A percentile compares a stretch with the other conserved stretches of the same genome.
These are phyloP conservation scores for Oasisia sp. DNA, from an alignment of 2,888 invertebrate genomes.

Conservation along the genomic window DNA sequence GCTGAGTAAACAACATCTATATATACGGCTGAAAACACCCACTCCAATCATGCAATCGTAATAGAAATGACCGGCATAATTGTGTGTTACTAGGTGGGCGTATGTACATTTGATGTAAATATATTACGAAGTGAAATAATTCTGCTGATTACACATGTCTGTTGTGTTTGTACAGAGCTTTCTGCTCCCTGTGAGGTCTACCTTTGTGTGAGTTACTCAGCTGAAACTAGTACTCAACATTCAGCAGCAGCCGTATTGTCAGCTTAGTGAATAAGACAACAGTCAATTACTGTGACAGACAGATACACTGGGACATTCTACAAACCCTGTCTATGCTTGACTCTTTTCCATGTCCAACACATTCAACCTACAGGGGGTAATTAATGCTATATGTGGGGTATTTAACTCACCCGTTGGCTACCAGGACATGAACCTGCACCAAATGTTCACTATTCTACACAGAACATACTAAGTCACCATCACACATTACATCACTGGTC, in stretches of 20 bases:
- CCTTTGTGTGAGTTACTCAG: too few species aligned
- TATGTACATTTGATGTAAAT: too few species aligned
- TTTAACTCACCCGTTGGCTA: neutral
- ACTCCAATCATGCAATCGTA: too few species aligned
- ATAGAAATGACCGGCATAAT: too few species aligned
- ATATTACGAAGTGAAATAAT: too few species aligned
- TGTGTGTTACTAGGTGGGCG: too few species aligned
- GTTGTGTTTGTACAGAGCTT: too few species aligned
- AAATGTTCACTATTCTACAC: neutral
- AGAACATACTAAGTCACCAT: neutral
- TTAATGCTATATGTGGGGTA: neutral
- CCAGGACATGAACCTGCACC: neutral
- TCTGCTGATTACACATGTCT: too few species aligned
- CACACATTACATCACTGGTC: neutral
- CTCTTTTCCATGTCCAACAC: neutral
- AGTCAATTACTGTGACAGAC: neutral
- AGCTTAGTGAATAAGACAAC: neutral
- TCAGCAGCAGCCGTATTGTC: neutral
- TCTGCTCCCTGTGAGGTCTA: too few species aligned
- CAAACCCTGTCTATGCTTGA: neutral
- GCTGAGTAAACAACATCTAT: too few species aligned
- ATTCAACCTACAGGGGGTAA: neutral
- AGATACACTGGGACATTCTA: neutral
- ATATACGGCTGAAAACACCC: too few species aligned
- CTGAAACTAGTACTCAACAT: too few species aligned